Evolutionary conservation across 92 coral and sea anemone species (phyloP).

Genomic region (Muricea muricata): DNA sequence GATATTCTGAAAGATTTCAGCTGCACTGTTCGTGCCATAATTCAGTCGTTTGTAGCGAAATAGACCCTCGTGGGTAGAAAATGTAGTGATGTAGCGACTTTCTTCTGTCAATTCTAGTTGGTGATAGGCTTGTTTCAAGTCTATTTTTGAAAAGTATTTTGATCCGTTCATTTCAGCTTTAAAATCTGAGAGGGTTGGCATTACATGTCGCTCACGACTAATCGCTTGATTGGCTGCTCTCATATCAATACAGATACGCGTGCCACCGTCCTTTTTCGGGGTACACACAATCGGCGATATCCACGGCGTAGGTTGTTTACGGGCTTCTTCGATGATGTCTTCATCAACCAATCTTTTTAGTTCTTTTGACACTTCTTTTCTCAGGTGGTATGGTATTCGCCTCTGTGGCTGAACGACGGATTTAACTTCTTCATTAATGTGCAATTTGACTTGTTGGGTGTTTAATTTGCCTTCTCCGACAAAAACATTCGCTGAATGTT

Average conservation of each 20-base stretch:
- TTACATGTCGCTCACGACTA: neutral
- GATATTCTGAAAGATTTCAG: conserved; percentile 45
- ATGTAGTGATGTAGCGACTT: conserved; percentile 32
- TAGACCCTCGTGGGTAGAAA: conserved; percentile 8
- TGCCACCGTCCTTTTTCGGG: too few species aligned
- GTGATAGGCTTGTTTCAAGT: too few species aligned
- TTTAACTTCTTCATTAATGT: neutral
- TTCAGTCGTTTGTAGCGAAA: conserved; percentile 43
- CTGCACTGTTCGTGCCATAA: too few species aligned
- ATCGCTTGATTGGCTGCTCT: conserved; percentile 1
- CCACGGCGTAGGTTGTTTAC: too few species aligned
- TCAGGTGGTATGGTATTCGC: neutral
- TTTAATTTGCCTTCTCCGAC: neutral
- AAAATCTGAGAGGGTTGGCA: neutral
- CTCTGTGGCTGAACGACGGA: too few species aligned
- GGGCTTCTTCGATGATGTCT: too few species aligned
- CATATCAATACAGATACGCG: neutral
- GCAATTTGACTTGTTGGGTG: neutral
- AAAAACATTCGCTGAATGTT: neutral
- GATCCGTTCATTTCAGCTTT: neutral
- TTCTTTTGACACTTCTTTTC: too few species aligned
- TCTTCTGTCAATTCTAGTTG: too few species aligned
- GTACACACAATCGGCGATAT: too few species aligned
- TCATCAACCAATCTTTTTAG: too few species aligned
- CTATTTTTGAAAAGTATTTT: neutral